These are phyloP conservation scores for Laterallus jamaicensis DNA, from an alignment of 2,113 vertebrate species.

Conservation along the genomic window DNA sequence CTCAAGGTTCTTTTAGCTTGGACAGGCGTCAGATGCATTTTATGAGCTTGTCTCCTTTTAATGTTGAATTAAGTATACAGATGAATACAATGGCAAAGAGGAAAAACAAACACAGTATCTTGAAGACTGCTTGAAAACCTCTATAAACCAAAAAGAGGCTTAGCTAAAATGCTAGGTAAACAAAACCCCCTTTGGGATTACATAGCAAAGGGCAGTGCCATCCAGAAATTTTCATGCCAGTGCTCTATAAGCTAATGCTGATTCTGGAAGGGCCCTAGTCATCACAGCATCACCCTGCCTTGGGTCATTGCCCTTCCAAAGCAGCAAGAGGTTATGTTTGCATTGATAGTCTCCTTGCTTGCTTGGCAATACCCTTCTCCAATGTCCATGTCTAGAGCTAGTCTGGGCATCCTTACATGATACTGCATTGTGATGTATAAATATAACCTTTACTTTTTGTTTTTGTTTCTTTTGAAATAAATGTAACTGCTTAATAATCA, in stretches of 20 bases:
- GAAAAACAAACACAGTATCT: not conserved
- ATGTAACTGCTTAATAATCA: not conserved
- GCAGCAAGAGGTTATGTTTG: not conserved
- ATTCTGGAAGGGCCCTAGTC: not conserved
- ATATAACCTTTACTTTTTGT: not conserved
- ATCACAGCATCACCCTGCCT: not conserved
- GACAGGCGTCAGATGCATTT: not conserved
- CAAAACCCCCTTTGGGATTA: not conserved
- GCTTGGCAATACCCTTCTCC: not conserved
- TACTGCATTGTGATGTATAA: not conserved
- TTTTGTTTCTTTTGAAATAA: not conserved
- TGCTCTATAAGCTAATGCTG: not conserved
- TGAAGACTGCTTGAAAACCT: not conserved
- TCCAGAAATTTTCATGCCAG: not conserved
- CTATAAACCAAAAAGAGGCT: not conserved
- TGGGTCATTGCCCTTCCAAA: not conserved
- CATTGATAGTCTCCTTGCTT: not conserved
- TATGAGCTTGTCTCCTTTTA: not conserved
- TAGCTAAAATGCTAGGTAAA: not conserved
- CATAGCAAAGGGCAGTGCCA: not conserved
- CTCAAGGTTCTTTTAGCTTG: not conserved
- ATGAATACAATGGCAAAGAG: not conserved
- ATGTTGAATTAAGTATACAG: rapidly evolving
- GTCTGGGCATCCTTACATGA: not conserved
- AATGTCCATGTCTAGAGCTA: not conserved